phyloP scores from a whole-genome alignment of 2,888 invertebrate species.

The Zeuzera pyrina region DNA sequence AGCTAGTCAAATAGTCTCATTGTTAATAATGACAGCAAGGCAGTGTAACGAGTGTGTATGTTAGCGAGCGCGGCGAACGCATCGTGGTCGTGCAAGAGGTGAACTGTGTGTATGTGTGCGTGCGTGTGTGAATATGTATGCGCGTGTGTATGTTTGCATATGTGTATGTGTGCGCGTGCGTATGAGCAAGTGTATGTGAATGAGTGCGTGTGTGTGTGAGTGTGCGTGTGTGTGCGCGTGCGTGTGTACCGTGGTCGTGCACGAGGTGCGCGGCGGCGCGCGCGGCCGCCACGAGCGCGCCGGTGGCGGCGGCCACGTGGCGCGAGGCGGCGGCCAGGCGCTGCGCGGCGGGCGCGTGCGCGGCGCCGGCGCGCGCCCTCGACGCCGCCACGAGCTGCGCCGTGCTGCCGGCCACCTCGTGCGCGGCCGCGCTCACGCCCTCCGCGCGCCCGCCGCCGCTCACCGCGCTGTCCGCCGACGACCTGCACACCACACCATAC shows the following conservation, averaged over 20 bases:
- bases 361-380: slow-evolving; percentile 90
- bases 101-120: too few species aligned
- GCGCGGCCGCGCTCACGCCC: slow-evolving; percentile 95
- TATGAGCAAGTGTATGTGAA: too few species aligned
- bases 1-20: too few species aligned
- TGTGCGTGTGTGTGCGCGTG: too few species aligned
- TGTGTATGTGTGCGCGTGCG: too few species aligned
- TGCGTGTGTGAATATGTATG: too few species aligned
- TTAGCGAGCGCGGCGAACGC: slow-evolving; percentile 83
- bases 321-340: slow-evolving; percentile 78
- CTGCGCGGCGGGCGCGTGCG: slow-evolving; percentile 71
- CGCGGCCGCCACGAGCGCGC: slow-evolving; percentile 95
- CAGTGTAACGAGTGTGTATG: too few species aligned
- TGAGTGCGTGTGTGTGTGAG: too few species aligned
- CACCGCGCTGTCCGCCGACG: slow-evolving; percentile 94
- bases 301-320: slow-evolving; percentile 92
- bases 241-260: slow-evolving; percentile 89
- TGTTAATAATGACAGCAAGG: too few species aligned
- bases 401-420: slow-evolving; percentile 95
- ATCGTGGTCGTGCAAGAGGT: too few species aligned
- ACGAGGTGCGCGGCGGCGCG: slow-evolving; percentile 79
- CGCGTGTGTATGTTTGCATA: too few species aligned
- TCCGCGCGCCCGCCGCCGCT: slow-evolving; percentile 89
- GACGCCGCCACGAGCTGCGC: slow-evolving; percentile 97
- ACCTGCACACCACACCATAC: slow-evolving; percentile 63